Base-by-base conservation (phyloP, 2,797 vertebrate genomes). In the Ataeniobius toweri region DNA sequence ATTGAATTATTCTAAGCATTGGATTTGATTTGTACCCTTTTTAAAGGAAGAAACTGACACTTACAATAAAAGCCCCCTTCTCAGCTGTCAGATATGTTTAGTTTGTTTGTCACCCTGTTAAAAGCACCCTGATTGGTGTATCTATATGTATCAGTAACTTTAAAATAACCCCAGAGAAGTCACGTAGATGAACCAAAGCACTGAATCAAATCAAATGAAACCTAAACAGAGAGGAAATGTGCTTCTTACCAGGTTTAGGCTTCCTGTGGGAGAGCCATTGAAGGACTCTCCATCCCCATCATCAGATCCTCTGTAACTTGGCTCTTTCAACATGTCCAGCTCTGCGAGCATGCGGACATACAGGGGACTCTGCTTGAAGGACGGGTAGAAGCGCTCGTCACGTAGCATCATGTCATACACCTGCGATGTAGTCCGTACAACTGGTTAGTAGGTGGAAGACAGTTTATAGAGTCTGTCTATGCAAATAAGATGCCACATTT, bases 291-390 rank as follows among this genome's bases (percentile, higher is more conserved):
- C 96, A 39, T 99, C 98, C 0, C 98, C 98, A 26, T 99, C 98
- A 63, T 99, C 98, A 5, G 98, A 99, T 36, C 98, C 98, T 87
- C 97, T 95, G 92, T 97, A 99, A 93, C 98, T 99, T 2, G 98
- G 98, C 93, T 99, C 98, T 88, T 99, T 99, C 84, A 99, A 91
- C 98, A 99, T 99, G 92, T 99, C 98, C 85, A 99, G 92, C 89
- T 99, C 98, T 6, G 98, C 98, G 41, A 99, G 94, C 98, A 99
- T 99, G 59, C 97, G 97, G 22, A 99, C 96, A 26, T 99, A 99
- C 44, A 99, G 95, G 5, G 96, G 96, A 28, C 98, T 97, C 92
- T 98, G 98, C 88, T 95, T 97, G 93, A 99, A 99, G 0, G 97
- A 97, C 0, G 98, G 98, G 93, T 99, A 99, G 94, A 96, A 99